Conservation (phyloP, 1,140 invertebrate species). For the Drosophila eugracilis region DNA sequence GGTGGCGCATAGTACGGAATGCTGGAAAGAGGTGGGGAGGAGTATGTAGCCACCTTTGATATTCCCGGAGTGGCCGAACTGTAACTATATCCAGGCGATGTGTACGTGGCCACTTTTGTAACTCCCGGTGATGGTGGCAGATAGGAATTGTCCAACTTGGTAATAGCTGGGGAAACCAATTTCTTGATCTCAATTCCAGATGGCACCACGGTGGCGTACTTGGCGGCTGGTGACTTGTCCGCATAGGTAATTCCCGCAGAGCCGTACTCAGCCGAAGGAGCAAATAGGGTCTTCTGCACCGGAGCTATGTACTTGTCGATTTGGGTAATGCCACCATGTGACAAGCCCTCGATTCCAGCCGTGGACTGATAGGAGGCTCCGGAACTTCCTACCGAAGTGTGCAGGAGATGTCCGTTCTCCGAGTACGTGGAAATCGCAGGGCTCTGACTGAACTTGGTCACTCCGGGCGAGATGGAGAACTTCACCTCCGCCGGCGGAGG, state of each 20-base stretch:
- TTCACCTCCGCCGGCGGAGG: slow-evolving; percentile 70
- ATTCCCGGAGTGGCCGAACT: slow-evolving; percentile 58
- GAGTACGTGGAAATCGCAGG: slow-evolving; percentile 71
- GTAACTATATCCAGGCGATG: slow-evolving; percentile 60
- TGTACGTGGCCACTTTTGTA: slow-evolving; percentile 62
- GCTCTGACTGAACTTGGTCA: slow-evolving; percentile 66
- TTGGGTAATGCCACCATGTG: slow-evolving; percentile 59
- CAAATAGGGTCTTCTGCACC: slow-evolving; percentile 56
- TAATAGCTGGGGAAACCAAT: slow-evolving; percentile 63
- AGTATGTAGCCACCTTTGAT: slow-evolving; percentile 69
- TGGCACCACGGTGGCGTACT: slow-evolving; percentile 75
- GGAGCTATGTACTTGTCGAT: slow-evolving; percentile 70
- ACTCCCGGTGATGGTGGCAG: slow-evolving; percentile 47
- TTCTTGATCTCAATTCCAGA: slow-evolving; percentile 77
- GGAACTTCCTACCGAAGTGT: slow-evolving; percentile 61
- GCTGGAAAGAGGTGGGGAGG: slow-evolving; percentile 40
- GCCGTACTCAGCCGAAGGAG: slow-evolving; percentile 66
- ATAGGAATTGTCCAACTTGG: slow-evolving; percentile 50
- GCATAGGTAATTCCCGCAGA: slow-evolving; percentile 71
- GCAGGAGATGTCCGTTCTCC: slow-evolving; percentile 67
- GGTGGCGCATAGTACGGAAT: slow-evolving; percentile 53
- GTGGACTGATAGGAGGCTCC: slow-evolving; percentile 64
- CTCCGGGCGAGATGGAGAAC: slow-evolving; percentile 72
- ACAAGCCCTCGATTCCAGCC: slow-evolving; percentile 50
- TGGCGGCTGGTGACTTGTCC: slow-evolving; percentile 78